Percentiles rank a stretch among this genome's conserved stretches.
Conservation (phyloP, 2,888 invertebrate genomes). For the Andrena camellia region DNA sequence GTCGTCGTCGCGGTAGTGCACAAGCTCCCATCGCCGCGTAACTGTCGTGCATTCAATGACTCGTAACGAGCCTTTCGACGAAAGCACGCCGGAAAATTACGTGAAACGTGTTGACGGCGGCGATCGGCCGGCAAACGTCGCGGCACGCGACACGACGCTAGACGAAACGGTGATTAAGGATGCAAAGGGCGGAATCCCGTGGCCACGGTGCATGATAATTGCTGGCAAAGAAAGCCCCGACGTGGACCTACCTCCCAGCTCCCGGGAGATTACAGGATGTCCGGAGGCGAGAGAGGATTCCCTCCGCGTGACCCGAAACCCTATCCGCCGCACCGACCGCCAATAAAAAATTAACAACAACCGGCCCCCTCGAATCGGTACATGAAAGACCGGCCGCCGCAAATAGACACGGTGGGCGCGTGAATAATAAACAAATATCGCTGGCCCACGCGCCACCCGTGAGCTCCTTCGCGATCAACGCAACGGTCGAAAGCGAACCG, state of each 20-base stretch:
- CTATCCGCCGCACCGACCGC: slow-evolving; percentile 63
- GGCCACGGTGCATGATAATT: slow-evolving; percentile 78
- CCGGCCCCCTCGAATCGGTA: slow-evolving; percentile 69
- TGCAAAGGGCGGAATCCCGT: slow-evolving; percentile 73
- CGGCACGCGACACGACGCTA: slow-evolving; percentile 78
- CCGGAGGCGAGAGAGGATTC: slow-evolving; percentile 77
- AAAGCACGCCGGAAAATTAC: slow-evolving; percentile 61
- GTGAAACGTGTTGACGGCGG: slow-evolving; percentile 59
- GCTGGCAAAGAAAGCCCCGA: slow-evolving; percentile 66
- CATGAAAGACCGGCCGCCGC: slow-evolving; percentile 72
- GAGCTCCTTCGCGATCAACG: slow-evolving; percentile 29
- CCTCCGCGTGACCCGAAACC: slow-evolving; percentile 59
- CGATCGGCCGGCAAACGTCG: slow-evolving; percentile 64
- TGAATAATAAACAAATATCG: slow-evolving; percentile 70
- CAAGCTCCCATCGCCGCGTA: slow-evolving; percentile 34
- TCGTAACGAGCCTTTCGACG: slow-evolving; percentile 62
- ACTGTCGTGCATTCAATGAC: slow-evolving; percentile 55
- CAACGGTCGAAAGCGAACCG: neutral
- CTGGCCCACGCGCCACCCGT: slow-evolving; percentile 56
- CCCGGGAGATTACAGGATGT: slow-evolving; percentile 80
- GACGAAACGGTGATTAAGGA: slow-evolving; percentile 75
- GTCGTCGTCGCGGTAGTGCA: slow-evolving; percentile 30
- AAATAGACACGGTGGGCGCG: slow-evolving; percentile 40
- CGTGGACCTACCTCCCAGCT: slow-evolving; percentile 57
- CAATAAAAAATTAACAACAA: slow-evolving; percentile 75